Conservation (phyloP, 2,888 invertebrate genomes). For the Acleris cristana region DNA sequence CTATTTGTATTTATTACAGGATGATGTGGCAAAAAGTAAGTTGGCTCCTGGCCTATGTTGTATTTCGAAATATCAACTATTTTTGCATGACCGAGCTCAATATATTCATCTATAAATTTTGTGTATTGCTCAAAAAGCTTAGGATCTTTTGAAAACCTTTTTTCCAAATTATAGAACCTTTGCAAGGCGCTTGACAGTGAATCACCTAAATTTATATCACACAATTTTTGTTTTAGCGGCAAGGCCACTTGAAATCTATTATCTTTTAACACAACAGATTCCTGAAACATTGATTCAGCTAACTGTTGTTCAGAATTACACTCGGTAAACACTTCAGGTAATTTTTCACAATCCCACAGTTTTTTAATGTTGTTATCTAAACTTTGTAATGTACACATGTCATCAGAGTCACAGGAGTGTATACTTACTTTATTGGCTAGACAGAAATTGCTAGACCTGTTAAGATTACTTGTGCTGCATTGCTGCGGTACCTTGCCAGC, state of each 20-base stretch:
- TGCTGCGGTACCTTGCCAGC: neutral
- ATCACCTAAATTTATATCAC: slow-evolving; percentile 12
- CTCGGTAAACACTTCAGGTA: slow-evolving; percentile 17
- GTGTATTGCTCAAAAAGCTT: slow-evolving; percentile 23
- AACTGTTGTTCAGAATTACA: slow-evolving; percentile 2
- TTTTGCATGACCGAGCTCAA: slow-evolving; percentile 29
- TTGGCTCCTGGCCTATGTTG: slow-evolving; percentile 22
- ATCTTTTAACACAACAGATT: slow-evolving; percentile 6
- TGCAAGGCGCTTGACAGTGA: slow-evolving; percentile 5
- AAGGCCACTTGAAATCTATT: slow-evolving; percentile 25
- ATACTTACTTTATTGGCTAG: neutral
- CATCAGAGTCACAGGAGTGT: neutral
- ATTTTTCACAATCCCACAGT: slow-evolving; percentile 13
- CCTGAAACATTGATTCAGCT: slow-evolving; percentile 12
- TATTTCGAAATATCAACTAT: slow-evolving; percentile 18
- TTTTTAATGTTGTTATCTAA: slow-evolving; percentile 8
- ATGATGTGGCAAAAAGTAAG: slow-evolving; percentile 34
- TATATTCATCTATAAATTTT: slow-evolving; percentile 35
- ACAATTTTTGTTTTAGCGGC: slow-evolving; percentile 22
- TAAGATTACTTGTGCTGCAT: neutral
- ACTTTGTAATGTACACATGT: neutral
- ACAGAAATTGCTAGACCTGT: neutral
- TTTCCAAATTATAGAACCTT: slow-evolving; percentile 17
- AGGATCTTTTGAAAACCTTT: slow-evolving; percentile 26
- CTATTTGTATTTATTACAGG: slow-evolving; percentile 29